phyloP scores from a whole-genome alignment of 1,140 invertebrate genomes.

The Xylocopa sonorina region DNA sequence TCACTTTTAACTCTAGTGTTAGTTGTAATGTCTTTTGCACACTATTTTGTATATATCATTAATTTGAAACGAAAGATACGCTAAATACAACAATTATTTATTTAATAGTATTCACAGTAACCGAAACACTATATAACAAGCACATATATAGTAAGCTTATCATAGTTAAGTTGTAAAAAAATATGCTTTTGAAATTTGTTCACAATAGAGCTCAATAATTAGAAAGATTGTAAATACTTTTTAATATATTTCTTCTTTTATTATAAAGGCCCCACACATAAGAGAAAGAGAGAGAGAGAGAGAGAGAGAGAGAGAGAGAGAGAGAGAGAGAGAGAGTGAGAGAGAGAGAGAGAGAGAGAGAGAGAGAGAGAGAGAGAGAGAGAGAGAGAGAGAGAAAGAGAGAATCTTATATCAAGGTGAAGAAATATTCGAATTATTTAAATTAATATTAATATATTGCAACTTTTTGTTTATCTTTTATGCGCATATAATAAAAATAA shows the following conservation, averaged over 20 bases:
- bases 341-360: too few species aligned
- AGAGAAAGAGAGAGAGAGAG: too few species aligned
- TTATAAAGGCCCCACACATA: slow-evolving; percentile 65
- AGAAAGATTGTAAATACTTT: slow-evolving; percentile 45
- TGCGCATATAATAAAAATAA: background rate
- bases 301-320: too few species aligned
- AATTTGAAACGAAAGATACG: background rate
- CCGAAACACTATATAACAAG: slow-evolving; percentile 45
- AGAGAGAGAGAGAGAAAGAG: too few species aligned
- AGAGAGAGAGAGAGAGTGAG: too few species aligned
- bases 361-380: too few species aligned
- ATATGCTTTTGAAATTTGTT: slow-evolving; percentile 59
- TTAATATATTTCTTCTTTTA: slow-evolving; percentile 38
- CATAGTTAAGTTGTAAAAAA: slow-evolving; percentile 59
- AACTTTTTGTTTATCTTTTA: background rate
- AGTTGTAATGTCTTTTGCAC: slow-evolving; percentile 8
- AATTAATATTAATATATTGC: background rate
- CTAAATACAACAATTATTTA: slow-evolving; percentile 12
- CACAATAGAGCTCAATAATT: slow-evolving; percentile 51
- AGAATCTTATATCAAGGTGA: too few species aligned
- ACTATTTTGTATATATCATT: slow-evolving; percentile 9
- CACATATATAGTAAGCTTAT: slow-evolving; percentile 61
- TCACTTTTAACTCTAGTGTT: slow-evolving; percentile 14
- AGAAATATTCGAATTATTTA: background rate
- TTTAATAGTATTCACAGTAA: slow-evolving; percentile 5